Base-by-base conservation (phyloP, 2,888 invertebrate genomes). In the Sialis fuliginosa region DNA sequence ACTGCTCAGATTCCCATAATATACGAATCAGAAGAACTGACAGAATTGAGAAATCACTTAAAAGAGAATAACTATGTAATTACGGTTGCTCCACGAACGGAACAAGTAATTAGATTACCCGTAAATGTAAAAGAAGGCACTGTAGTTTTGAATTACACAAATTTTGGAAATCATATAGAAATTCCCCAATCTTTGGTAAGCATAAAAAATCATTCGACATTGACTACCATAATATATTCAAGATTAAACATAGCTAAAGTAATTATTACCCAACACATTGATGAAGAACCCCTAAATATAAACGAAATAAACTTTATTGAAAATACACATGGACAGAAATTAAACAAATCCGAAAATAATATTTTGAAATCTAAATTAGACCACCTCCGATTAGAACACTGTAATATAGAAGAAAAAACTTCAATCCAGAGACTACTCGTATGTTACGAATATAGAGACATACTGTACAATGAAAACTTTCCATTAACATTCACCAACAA, bases 41-140 rank as follows among this genome's bases (percentile, higher is more conserved):
- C n/a, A 3, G 2, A 2, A 35, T 35, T 35, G 3, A 35, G 35
- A 35, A n/a, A 35, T 4, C n/a, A 35, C 2, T 35, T 35, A n/a
- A 35, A 35, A 35, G 35, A 35, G 4, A 35, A 37, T 12, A 45
- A 37, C 9, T 39, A 45, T 13, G 10, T 31, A 8, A 39, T 45
- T 37, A 39, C 32, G 6, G 31, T 47, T 35, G 39, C 44, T 1
- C 34, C 43, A 10, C 6, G 47, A 31, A 10, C 44, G 10, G 13
- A 44, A 32, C 32, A 33, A 7, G 2, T 45, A 7, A 40, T 48
- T 6, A 48, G 45, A 47, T 4, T 48, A 33, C 48, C 41, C 8
- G 45, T 48, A n/a, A 48, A 44, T n/a, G 22, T n/a, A 9, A 40
- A 48, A 45, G 33, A 45, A 6, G 45, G 32, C 8, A 46, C 39